Base-by-base conservation (phyloP, 2,113 vertebrate species). In the Hippocampus abdominalis region DNA sequence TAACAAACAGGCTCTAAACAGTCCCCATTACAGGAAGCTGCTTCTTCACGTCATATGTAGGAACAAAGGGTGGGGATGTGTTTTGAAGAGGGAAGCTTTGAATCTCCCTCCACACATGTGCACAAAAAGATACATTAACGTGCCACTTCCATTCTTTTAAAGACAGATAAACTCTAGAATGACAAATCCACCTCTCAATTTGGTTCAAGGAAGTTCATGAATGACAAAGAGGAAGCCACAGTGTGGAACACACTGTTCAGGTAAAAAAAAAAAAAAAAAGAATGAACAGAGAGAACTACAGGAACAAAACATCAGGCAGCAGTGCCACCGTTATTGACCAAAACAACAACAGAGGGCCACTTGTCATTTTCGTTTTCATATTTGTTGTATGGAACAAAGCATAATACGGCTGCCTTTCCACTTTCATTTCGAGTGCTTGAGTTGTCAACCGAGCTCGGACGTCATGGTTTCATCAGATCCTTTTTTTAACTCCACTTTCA, bases 401-500 rank as follows among this genome's bases (percentile, higher is more conserved):
- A 80, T 85, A 87, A 86, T 82, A 90, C 83, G 80, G 76, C 80
- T 74, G 79, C 82, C 85, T 89, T 84, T 88, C 87, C 81, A 84
- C 82, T 90, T 83, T 87, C 75, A 81, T 86, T 87, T 78, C 74
- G 77, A 81, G 75, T 79, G 81, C 79, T 76, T 64, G 60, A 69
- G 77, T 72, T 89, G 90, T 87, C 87, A 89, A 72, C n/a, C 42
- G 76, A 72, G 79, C 72, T 64, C n/a, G 80, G 77, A 87, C 78
- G 73, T 81, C 74, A 82, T 70, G 77, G 83, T 91, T 90, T 91
- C 91, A 85, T 91, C 91, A 89, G 83, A 79, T 78, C 71, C 64
- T 81, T 78, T 82, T 82, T 86, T 81, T 74, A 78, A 80, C 84
- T 86, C 85, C 81, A 76, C 84, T 84, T 77, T 73, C 76, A 80